phyloP scores from a whole-genome alignment of 2,113 vertebrate species.

The Nothoprocta perdicaria region DNA sequence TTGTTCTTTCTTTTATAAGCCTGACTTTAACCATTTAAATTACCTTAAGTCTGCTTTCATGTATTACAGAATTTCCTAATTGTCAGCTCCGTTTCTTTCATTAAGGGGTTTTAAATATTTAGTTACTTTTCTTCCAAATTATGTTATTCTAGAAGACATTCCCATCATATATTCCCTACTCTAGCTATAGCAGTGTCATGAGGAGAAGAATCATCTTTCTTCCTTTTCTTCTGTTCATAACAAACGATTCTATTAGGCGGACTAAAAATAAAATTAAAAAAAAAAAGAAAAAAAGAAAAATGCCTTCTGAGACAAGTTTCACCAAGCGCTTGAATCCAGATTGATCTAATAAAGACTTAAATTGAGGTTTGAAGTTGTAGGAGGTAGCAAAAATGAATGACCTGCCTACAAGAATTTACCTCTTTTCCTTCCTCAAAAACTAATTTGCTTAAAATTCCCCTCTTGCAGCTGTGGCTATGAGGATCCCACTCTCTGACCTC shows the following conservation, averaged over 20 bases:
- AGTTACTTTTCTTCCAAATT: not conserved
- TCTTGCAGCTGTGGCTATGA: not conserved
- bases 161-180: not conserved
- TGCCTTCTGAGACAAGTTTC: not conserved
- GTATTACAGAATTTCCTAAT: not conserved
- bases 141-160: not conserved
- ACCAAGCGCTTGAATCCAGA: not conserved
- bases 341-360: slow-evolving; percentile 40
- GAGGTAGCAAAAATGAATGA: slow-evolving; percentile 48
- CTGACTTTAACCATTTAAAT: not conserved
- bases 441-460: slow-evolving; percentile 46
- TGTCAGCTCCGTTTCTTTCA: not conserved
- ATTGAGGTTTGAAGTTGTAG: slow-evolving; percentile 3
- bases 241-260: slow-evolving; percentile 8
- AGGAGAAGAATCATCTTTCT: not conserved
- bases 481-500: slow-evolving; percentile 1
- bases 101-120: not conserved
- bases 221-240: not conserved
- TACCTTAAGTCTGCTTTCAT: not conserved
- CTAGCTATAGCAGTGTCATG: not conserved
- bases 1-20: not conserved
- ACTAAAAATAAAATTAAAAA: not conserved
- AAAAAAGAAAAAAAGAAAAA: too few relatives aligned
- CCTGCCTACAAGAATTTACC: slow-evolving; percentile 30
- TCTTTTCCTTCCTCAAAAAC: not conserved